Evolutionary conservation across 2,113 vertebrate genomes (phyloP), one percentile per base, ranked within the genome.

Genomic region (Notiomystis cincta): DNA sequence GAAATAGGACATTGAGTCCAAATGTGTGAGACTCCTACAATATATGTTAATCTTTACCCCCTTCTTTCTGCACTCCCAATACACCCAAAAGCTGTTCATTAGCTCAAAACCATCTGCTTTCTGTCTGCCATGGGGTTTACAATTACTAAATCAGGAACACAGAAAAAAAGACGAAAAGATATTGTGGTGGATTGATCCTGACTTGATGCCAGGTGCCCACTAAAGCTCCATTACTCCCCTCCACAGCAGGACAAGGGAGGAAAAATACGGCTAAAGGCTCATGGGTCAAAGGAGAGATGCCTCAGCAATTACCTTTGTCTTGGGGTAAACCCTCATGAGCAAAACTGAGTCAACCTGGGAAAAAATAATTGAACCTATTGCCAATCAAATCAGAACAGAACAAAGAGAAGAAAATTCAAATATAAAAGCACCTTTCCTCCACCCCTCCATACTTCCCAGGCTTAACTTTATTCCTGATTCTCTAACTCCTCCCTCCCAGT

Each of bases 221-320:
- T 38, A 54, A 62, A 23, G 27, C 18, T 54, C 40, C 40, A 56
- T 48, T 56, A 48, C 15, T 28, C 10, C 10, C 18, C 8, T 76
- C 15, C 21, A 37, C 35, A 48, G n/a, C 18, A 76, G 35, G 21
- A 35, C 17, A 47, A 51, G 27, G 22, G 47, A 42, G 18, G 24
- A n/a, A 82, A 42, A 70, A 33, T 28, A 42, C 1, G 2, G 35
- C 40, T 62, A 23, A 62, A 62, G 8, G 31, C 8, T 56, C 10
- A 10, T 31, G 38, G 25, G 14, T 61, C 40, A 40, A 60, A 47
- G 31, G 40, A 69, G 40, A 40, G 9, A 40, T 35, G 40, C 15
- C n/a, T 76, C 30, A 76, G 4, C 0, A 0, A 61, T 47, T 35
- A 54, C 30, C n/a, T n/a, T n/a, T n/a, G n/a, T n/a, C n/a, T n/a